These are phyloP conservation scores for Euleptes europaea DNA, from an alignment of 2,113 vertebrate species.

Conservation along the genomic window DNA sequence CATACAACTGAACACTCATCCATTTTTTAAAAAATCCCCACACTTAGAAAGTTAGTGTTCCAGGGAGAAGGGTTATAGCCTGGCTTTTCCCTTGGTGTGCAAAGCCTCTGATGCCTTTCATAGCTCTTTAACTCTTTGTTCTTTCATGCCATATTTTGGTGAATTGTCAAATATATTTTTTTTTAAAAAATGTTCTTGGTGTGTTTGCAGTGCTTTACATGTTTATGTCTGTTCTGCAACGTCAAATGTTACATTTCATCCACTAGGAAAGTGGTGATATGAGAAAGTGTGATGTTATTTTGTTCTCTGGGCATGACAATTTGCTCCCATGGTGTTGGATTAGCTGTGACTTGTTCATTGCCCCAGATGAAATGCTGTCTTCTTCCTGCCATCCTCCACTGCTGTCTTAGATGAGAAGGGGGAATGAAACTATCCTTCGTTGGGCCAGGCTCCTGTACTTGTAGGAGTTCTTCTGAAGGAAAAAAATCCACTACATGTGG, in stretches of 20 bases:
- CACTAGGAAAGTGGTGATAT: not conserved
- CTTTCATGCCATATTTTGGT: constrained; percentile 37
- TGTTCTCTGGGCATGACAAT: not conserved
- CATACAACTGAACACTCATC: not conserved
- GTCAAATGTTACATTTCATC: not conserved
- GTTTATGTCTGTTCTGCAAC: not conserved
- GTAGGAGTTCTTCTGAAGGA: not conserved
- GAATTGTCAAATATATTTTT: constrained; percentile 22
- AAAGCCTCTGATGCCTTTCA: constrained; percentile 13
- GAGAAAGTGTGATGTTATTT: not conserved
- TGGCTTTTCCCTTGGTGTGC: not conserved
- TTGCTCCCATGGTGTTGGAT: not conserved
- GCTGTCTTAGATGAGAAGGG: not conserved
- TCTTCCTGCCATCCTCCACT: not conserved
- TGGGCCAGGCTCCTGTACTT: not conserved
- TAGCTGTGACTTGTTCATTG: not conserved
- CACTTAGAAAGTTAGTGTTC: not conserved
- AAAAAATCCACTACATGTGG: not conserved
- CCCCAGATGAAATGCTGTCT: not conserved
- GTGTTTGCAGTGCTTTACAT: not conserved
- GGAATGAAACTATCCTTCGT: not conserved
- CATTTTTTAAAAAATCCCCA: not conserved
- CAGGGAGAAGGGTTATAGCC: not conserved
- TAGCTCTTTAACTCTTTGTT: constrained; percentile 29
- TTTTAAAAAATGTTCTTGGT: not conserved